Evolutionary conservation across 2,797 vertebrate species (phyloP).

Genomic region (Muraenolepis orangiensis): DNA sequence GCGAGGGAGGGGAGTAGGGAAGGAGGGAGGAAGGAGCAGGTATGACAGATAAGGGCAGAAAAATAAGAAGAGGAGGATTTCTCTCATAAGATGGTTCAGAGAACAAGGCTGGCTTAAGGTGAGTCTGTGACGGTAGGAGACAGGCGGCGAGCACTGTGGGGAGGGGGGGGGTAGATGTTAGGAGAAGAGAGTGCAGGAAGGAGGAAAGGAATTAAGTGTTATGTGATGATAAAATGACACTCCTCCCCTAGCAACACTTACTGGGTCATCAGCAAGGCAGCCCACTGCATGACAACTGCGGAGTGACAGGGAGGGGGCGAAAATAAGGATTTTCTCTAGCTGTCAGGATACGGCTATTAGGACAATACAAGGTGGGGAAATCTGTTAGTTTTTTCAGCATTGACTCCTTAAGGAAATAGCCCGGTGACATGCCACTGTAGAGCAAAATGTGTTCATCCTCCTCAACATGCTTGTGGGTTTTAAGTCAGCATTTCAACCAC

Average conservation of each 20-base stretch:
- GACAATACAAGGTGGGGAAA: neutral
- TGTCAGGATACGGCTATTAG: slow-evolving; percentile 39
- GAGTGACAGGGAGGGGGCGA: slow-evolving; percentile 24
- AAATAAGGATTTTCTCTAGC: no score
- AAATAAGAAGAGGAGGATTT: slow-evolving; percentile 1
- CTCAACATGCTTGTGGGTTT: neutral
- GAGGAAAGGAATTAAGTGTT: slow-evolving; percentile 37
- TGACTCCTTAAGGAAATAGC: neutral
- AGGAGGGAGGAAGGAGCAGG: slow-evolving; percentile 1
- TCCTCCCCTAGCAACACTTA: slow-evolving; percentile 59
- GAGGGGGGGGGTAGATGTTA: neutral
- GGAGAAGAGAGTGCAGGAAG: slow-evolving; percentile 12
- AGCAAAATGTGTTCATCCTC: neutral
- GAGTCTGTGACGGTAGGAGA: neutral
- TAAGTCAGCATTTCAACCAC: neutral
- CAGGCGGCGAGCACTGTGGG: slow-evolving; percentile 5
- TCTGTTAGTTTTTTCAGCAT: neutral
- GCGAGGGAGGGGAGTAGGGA: neutral
- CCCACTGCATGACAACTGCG: slow-evolving; percentile 53
- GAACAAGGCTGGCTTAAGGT: slow-evolving; percentile 12
- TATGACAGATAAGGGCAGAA: slow-evolving; percentile 21
- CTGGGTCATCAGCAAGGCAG: slow-evolving; percentile 53
- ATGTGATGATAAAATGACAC: slow-evolving; percentile 43
- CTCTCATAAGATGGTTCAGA: neutral
- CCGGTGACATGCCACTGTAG: neutral